phyloP scores from a whole-genome alignment of 2,113 vertebrate species.

The Sturnira hondurensis region DNA sequence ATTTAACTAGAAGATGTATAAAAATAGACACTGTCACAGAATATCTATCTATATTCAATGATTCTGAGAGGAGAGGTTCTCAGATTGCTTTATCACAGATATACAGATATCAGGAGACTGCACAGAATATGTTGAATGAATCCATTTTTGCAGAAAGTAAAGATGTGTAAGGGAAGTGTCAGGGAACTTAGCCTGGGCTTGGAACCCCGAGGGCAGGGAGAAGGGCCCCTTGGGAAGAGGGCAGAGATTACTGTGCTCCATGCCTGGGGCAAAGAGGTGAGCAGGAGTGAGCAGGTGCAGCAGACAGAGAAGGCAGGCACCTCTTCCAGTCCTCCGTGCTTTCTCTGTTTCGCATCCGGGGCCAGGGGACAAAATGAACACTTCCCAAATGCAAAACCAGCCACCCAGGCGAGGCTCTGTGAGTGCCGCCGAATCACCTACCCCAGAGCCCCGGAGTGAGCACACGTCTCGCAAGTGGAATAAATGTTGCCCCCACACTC shows the following conservation, averaged over 20 bases:
- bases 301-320: constrained; percentile 10
- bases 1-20: constrained; percentile 38
- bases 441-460: not conserved
- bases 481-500: not conserved
- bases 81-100: constrained; percentile 41
- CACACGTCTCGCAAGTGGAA: not conserved
- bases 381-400: constrained; percentile 1
- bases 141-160: constrained; percentile 46
- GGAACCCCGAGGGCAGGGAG: constrained; percentile 8
- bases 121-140: not conserved
- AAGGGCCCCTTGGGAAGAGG: not conserved
- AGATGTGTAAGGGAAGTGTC: not conserved
- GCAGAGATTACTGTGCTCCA: not conserved
- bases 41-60: constrained; percentile 53
- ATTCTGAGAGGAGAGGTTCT: not conserved
- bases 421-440: not conserved
- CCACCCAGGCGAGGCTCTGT: not conserved
- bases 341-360: constrained; percentile 45
- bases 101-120: not conserved
- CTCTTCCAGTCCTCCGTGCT: constrained; percentile 48
- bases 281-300: not conserved
- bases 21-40: constrained; percentile 53
- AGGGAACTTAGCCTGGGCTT: not conserved
- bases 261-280: not conserved
- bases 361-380: constrained; percentile 63